phyloP scores from a whole-genome alignment of 2,113 vertebrate genomes.

The Eurystomus gularis region DNA sequence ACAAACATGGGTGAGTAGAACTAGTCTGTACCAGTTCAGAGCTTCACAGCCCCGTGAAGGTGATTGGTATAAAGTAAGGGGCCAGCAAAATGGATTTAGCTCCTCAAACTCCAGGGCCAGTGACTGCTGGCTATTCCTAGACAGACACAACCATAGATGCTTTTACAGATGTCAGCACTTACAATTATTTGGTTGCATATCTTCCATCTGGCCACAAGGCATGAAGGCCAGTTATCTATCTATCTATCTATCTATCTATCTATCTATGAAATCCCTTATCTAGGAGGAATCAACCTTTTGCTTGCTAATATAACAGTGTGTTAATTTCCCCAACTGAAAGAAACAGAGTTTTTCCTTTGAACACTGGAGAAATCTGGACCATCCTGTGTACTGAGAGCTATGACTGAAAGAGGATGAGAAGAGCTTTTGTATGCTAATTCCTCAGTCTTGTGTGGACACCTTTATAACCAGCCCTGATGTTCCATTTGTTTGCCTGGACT shows the following conservation, averaged over 20 bases:
- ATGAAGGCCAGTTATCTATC: neutral
- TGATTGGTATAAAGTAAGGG: neutral
- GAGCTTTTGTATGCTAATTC: neutral
- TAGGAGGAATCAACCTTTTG: neutral
- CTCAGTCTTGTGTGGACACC: neutral
- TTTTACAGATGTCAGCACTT: neutral
- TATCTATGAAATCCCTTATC: neutral
- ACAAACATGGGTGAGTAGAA: neutral
- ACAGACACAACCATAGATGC: neutral
- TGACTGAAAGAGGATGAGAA: neutral
- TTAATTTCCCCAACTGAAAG: neutral
- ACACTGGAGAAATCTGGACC: neutral
- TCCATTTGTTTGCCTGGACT: neutral
- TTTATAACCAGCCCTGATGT: neutral
- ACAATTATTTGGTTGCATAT: neutral
- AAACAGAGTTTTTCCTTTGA: neutral
- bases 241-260: accelerated
- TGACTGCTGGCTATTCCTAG: neutral
- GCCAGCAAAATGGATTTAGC: neutral
- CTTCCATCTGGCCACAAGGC: neutral
- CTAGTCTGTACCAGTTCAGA: neutral
- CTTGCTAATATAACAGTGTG: neutral
- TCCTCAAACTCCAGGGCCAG: neutral
- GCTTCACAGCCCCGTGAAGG: neutral
- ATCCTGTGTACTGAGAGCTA: neutral